Conservation (phyloP, 2,888 invertebrate species). For the Lycophotia porphyrea region DNA sequence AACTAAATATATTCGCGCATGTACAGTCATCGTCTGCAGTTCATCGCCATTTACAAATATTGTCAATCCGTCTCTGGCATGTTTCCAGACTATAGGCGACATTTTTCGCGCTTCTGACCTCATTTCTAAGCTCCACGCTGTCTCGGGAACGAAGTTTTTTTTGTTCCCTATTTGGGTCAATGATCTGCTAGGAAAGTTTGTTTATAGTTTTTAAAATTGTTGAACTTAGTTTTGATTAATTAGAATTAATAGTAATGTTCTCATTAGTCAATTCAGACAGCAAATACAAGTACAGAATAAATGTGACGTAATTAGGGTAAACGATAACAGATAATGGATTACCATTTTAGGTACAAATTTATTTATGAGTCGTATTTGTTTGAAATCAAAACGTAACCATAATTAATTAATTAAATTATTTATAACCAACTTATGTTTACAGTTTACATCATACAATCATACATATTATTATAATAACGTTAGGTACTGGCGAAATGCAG, state of each 20-base stretch:
- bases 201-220: not conserved
- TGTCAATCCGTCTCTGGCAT: constrained; percentile 75
- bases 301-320: constrained; percentile 3
- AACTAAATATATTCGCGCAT: constrained; percentile 66
- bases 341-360: not conserved
- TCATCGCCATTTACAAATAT: constrained; percentile 79
- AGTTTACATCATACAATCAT: too few species aligned
- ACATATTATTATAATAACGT: not conserved
- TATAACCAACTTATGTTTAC: too few species aligned
- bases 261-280: constrained; percentile 33
- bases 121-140: constrained; percentile 80
- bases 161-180: constrained; percentile 66
- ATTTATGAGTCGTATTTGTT: not conserved
- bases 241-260: not conserved
- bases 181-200: constrained; percentile 53
- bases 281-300: constrained; percentile 11
- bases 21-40: constrained; percentile 72
- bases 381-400: not conserved
- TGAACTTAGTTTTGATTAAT: constrained; percentile 8
- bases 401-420: too few species aligned
- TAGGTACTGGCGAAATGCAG: not conserved
- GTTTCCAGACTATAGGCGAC: constrained; percentile 78
- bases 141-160: constrained; percentile 72
- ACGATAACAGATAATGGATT: constrained; percentile 3
- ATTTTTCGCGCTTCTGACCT: constrained; percentile 84